Evolutionary conservation across 2,113 vertebrate species (phyloP).

Genomic region (Catharus minimus): DNA sequence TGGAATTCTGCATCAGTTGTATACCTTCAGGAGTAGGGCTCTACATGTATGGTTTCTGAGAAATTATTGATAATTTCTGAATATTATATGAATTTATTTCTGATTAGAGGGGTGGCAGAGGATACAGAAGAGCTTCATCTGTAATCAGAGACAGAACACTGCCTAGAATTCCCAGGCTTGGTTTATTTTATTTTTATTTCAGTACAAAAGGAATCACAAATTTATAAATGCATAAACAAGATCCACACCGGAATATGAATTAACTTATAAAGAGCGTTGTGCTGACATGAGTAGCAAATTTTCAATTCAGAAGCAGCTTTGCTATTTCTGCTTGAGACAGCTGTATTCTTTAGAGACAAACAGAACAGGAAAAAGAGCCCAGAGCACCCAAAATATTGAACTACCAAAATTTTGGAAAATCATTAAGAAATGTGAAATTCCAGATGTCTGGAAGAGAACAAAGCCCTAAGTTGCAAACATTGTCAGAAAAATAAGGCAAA

Average conservation of each 20-base stretch:
- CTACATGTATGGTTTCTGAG: not conserved
- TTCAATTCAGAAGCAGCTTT: not conserved
- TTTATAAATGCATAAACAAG: conserved; percentile 21
- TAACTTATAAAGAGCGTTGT: not conserved
- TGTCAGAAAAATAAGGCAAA: not conserved
- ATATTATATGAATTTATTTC: not conserved
- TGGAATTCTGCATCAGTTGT: not conserved
- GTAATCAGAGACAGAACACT: not conserved
- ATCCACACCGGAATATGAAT: not conserved
- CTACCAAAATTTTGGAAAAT: not conserved
- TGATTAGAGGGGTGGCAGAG: not conserved
- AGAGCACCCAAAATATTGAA: not conserved
- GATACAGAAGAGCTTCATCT: not conserved
- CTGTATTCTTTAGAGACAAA: not conserved
- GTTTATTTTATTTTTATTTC: conserved; percentile 22
- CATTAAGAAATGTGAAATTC: not conserved
- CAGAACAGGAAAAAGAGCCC: not conserved
- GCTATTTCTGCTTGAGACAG: not conserved
- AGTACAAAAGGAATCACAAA: not conserved
- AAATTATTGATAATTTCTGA: not conserved
- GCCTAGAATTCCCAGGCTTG: not conserved
- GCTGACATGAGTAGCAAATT: not conserved
- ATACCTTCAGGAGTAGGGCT: not conserved
- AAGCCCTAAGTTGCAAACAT: not conserved
- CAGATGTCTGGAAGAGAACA: not conserved